Conservation (phyloP, 2,888 invertebrate genomes). For the Ptychoptera contaminata region DNA sequence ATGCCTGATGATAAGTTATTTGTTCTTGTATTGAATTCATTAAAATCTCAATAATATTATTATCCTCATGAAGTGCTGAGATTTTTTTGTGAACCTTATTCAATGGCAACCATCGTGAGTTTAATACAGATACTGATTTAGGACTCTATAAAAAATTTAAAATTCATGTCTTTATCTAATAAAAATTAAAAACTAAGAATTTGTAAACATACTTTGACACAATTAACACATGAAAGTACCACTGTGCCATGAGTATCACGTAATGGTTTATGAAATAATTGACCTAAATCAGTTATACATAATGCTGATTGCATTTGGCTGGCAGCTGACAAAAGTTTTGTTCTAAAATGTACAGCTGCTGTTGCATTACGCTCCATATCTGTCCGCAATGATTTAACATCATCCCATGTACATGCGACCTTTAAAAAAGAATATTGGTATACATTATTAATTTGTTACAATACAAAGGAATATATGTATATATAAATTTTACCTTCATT, state of each 20-base stretch:
- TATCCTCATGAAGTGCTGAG: constrained; percentile 54
- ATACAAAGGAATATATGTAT: background rate
- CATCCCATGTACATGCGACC: constrained; percentile 95
- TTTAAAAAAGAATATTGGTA: constrained; percentile 21
- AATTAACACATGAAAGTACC: constrained; percentile 74
- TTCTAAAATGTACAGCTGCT: constrained; percentile 80
- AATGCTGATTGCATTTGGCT: constrained; percentile 85
- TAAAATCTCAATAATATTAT: constrained; percentile 65
- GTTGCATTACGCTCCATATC: constrained; percentile 91
- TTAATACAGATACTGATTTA: constrained; percentile 75
- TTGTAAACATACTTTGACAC: constrained; percentile 24
- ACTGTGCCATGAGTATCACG: constrained; percentile 80
- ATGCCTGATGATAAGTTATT: constrained; percentile 47
- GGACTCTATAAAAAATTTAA: constrained; percentile 39
- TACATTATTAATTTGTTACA: too few species aligned
- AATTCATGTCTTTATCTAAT: background rate
- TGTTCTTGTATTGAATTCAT: constrained; percentile 79
- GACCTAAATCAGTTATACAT: constrained; percentile 86
- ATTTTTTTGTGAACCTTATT: constrained; percentile 69
- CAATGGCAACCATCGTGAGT: constrained; percentile 84
- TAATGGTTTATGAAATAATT: constrained; percentile 82
- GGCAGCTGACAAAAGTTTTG: constrained; percentile 82
- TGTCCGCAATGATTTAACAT: constrained; percentile 75
- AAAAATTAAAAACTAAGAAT: background rate
- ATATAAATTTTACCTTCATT: constrained; percentile 55